phyloP scores from a whole-genome alignment of 1,140 invertebrate species.

The Chironomus tepperi region DNA sequence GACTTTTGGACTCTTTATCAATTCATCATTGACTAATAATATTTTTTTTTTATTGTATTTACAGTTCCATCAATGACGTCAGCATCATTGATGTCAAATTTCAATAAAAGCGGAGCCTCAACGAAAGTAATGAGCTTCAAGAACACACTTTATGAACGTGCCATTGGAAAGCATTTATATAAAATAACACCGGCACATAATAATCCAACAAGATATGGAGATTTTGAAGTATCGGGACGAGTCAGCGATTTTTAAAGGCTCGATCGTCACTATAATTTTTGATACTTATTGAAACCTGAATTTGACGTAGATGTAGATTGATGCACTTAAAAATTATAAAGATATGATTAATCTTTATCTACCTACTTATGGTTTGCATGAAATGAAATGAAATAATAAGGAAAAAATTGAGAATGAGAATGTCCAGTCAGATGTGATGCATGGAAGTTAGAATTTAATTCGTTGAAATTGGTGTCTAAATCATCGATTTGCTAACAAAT shows the following conservation, averaged over 20 bases:
- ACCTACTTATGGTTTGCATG: not conserved
- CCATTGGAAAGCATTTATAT: not conserved
- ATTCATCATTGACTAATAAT: no score
- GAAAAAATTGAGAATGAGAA: not conserved
- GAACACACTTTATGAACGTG: constrained; percentile 7
- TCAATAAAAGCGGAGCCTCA: not conserved
- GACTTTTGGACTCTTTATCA: no score
- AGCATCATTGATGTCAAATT: not conserved
- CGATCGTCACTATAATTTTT: not conserved
- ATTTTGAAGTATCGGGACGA: not conserved
- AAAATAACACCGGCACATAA: not conserved
- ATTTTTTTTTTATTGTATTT: not conserved
- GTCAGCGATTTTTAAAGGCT: not conserved
- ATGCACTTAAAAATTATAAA: not conserved
- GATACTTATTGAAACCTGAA: not conserved
- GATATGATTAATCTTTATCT: constrained; percentile 14
- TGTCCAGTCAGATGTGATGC: not conserved
- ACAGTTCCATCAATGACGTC: constrained; percentile 3
- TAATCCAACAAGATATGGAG: not conserved
- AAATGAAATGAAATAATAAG: not conserved
- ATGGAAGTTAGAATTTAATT: not conserved
- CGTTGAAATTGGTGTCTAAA: not conserved
- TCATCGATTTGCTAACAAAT: no score
- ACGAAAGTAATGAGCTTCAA: constrained; percentile 1
- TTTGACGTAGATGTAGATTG: not conserved